These are phyloP conservation scores for Carcina quercana DNA, from an alignment of 2,888 invertebrate species.

Conservation along the genomic window DNA sequence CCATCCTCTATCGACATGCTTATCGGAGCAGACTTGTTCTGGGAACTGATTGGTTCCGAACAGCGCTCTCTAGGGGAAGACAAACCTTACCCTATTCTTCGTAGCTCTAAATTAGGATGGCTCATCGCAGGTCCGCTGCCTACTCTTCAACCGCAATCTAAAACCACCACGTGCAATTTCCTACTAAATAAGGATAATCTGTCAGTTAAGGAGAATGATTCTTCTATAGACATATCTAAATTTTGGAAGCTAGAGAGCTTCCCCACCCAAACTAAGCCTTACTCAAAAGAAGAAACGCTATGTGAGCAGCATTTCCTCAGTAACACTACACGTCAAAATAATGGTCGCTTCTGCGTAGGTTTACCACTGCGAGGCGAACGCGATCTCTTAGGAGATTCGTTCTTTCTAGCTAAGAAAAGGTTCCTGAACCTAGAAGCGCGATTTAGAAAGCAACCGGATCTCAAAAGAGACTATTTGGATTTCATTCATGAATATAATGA, in stretches of 20 bases:
- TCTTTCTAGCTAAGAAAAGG: neutral
- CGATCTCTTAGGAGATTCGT: neutral
- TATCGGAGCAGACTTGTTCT: too few species aligned
- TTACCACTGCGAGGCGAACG: neutral
- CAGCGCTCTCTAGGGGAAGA: conserved; percentile 10
- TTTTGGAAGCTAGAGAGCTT: neutral
- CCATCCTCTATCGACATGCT: conserved; percentile 12
- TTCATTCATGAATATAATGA: conserved; percentile 3
- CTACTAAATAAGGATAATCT: neutral
- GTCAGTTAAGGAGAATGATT: neutral
- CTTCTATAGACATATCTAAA: too few species aligned
- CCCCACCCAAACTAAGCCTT: neutral
- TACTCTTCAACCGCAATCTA: neutral
- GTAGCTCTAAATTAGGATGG: conserved; percentile 13
- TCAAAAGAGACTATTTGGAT: conserved; percentile 1
- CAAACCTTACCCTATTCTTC: conserved; percentile 8
- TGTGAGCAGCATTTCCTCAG: conserved; percentile 8
- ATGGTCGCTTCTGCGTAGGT: neutral
- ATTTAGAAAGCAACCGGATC: conserved; percentile 3
- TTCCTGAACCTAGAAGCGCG: conserved; percentile 4
- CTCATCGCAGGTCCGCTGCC: conserved; percentile 8
- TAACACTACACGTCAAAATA: conserved; percentile 1
- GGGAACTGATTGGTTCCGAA: conserved; percentile 11
- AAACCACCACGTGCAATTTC: neutral
- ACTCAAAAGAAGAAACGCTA: conserved; percentile 1